These are phyloP conservation scores for Syngnathus typhle DNA, from an alignment of 2,113 vertebrate genomes.

Conservation along the genomic window DNA sequence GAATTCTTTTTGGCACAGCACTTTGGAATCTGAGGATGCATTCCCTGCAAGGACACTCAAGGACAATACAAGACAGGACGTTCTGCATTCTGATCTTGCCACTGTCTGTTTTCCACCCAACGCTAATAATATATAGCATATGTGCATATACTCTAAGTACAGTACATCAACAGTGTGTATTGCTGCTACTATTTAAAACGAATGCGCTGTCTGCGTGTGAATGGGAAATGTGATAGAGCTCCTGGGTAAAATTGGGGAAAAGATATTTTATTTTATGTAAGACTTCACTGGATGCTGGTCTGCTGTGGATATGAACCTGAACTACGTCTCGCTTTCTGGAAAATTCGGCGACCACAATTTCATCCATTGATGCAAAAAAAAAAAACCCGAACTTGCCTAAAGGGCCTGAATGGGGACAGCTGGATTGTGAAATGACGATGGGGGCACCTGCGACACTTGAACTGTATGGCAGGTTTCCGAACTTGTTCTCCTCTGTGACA, in stretches of 20 bases:
- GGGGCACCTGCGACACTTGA: slow-evolving; percentile 25
- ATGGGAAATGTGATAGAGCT: slow-evolving; percentile 32
- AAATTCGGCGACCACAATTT: slow-evolving; percentile 21
- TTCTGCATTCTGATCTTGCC: slow-evolving; percentile 25
- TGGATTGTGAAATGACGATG: background rate
- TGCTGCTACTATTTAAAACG: slow-evolving; percentile 69
- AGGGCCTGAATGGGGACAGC: slow-evolving; percentile 3
- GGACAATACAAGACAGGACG: slow-evolving; percentile 30
- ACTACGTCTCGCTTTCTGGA: slow-evolving; percentile 13
- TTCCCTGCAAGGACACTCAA: slow-evolving; percentile 75
- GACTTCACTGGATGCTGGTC: slow-evolving; percentile 58
- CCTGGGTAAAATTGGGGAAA: slow-evolving; percentile 13
- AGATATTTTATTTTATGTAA: slow-evolving; percentile 33
- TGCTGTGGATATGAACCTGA: slow-evolving; percentile 44
- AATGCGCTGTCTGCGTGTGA: slow-evolving; percentile 49
- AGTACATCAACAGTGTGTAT: slow-evolving; percentile 53
- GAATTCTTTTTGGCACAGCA: slow-evolving; percentile 83
- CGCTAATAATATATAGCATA: slow-evolving; percentile 47
- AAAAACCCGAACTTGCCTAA: slow-evolving; percentile 8
- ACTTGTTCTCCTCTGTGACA: slow-evolving; percentile 37
- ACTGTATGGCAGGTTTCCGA: slow-evolving; percentile 36
- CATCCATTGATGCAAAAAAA: slow-evolving; percentile 9
- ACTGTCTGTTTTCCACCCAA: slow-evolving; percentile 36
- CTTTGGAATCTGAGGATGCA: slow-evolving; percentile 87
- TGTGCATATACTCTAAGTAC: slow-evolving; percentile 26